Base-by-base conservation (phyloP, 2,888 invertebrate species). In the Heliconius cydno region DNA sequence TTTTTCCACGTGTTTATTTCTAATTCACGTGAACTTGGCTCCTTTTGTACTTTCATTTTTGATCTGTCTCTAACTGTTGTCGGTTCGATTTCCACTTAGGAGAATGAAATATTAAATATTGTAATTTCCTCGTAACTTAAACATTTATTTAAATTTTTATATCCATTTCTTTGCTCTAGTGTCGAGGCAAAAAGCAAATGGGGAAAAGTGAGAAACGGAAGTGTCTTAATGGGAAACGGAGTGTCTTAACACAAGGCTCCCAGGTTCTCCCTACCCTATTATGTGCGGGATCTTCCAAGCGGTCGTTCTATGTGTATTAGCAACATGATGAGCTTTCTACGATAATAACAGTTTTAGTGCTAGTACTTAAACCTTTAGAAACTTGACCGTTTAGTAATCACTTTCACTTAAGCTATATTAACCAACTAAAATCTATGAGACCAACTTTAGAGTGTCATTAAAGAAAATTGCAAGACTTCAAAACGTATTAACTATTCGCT, bases 381-480 rank as follows among this genome's bases (percentile, higher is more conserved):
- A 65, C 65, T 65, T 28, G 28, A 28, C 65, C 65, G 65, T 28
- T 65, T 65, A 65, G 28, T 65, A 13, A 28, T 25, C 25, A 65
- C 28, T 65, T 65, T 65, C 65, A 65, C 65, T 65, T 15, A 65
- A 60, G 60, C n/a, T 60, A 3, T 12, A 60, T 60, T 60, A 60
- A 60, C 60, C 1, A 60, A 3, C 60, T 60, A 4, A n/a, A 60
- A 60, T 60, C 60, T 30, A 66, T 34, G 34, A 67, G 25, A 68
- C 68, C 22, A 38, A 38, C 12, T 68, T 68, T 41, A 68, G 6
- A 68, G 7, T 68, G 25, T 68, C n/a, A 41, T 41, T 68, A 68
- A 41, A 68, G n/a, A 68, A 38, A 25, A 41, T 41, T 68, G 41
- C 68, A 25, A 68, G 38, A 68, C 25, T 68, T 70, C 15, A 38